Percentiles rank a stretch among this genome's conserved stretches.
Conservation (phyloP, 2,888 invertebrate species). For the Hartigia nigra region DNA sequence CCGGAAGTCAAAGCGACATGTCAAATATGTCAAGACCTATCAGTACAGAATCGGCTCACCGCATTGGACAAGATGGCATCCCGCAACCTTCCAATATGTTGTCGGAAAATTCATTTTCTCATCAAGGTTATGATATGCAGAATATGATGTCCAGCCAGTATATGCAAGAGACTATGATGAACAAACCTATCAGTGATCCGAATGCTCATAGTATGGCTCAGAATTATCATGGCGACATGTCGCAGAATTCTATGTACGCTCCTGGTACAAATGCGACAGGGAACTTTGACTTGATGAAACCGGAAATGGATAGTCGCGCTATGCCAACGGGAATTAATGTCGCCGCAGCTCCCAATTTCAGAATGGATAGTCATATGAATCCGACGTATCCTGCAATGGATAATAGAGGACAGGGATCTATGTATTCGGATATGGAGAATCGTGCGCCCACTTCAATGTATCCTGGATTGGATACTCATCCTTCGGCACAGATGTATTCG, state of each 20-base stretch:
- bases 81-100: conserved; percentile 44
- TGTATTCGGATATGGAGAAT: conserved; percentile 19
- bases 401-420: conserved; percentile 33
- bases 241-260: conserved; percentile 48
- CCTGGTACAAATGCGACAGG: conserved; percentile 34
- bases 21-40: conserved; percentile 54
- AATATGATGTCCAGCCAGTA: conserved; percentile 41
- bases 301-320: conserved; percentile 45
- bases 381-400: conserved; percentile 42
- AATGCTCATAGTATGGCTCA: conserved; percentile 36
- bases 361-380: conserved; percentile 37
- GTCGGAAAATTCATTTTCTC: conserved; percentile 42
- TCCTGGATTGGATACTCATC: conserved; percentile 42
- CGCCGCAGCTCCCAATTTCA: conserved; percentile 36
- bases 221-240: conserved; percentile 47
- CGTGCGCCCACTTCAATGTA: conserved; percentile 31
- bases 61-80: conserved; percentile 44
- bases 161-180: conserved; percentile 44
- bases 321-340: conserved; percentile 37
- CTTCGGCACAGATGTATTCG: conserved; percentile 42
- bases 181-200: conserved; percentile 40
- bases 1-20: conserved; percentile 51
- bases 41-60: conserved; percentile 48
- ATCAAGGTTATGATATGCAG: conserved; percentile 50
- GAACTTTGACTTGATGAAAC: conserved; percentile 44